phyloP scores from a whole-genome alignment of 2,797 vertebrate genomes.

The Octomys mimax region DNA sequence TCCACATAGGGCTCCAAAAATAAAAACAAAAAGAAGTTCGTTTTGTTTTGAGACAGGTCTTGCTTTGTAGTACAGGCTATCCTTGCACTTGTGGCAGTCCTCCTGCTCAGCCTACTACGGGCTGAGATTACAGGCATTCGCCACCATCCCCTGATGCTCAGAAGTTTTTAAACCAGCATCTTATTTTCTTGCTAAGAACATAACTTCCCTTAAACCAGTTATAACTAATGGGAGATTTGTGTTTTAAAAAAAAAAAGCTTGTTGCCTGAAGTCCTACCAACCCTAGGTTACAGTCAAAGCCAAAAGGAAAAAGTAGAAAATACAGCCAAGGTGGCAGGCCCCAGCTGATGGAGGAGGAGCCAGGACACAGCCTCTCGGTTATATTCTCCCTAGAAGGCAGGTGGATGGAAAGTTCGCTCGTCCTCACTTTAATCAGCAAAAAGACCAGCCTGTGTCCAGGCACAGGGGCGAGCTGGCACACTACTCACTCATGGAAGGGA shows the following conservation, averaged over 20 bases:
- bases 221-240: not conserved
- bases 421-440: not conserved
- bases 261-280: not conserved
- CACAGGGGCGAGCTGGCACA: not conserved
- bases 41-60: not conserved
- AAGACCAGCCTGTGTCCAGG: not conserved
- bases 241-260: not conserved
- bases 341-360: too few relatives aligned
- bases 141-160: not conserved
- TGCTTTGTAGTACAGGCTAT: not conserved
- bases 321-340: not conserved
- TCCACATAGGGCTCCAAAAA: not conserved
- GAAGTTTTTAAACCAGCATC: not conserved
- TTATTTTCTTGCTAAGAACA: not conserved
- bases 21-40: not conserved
- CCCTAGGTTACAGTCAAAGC: not conserved
- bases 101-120: not conserved
- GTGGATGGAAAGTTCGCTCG: not conserved
- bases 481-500: conserved; percentile 97
- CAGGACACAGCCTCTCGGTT: not conserved
- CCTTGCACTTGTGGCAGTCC: not conserved
- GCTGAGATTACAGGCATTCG: not conserved
- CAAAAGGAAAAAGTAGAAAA: not conserved
- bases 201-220: not conserved
- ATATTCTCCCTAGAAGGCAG: fast-evolving